Base-by-base conservation (phyloP, 2,888 invertebrate genomes). In the Sesamia inferens region DNA sequence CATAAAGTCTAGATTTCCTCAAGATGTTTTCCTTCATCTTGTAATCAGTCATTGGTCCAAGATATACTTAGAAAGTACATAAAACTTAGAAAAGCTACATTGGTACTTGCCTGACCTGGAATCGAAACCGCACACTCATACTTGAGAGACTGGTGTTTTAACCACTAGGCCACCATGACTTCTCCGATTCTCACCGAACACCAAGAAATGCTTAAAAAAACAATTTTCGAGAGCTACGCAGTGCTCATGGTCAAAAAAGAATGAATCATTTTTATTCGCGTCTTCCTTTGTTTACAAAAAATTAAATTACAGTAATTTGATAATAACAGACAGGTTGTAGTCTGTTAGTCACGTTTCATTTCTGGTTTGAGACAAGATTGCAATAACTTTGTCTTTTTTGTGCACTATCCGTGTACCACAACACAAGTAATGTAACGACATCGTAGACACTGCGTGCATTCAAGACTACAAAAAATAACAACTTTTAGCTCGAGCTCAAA, bases 221-320 rank as follows among this genome's bases (percentile, higher is more conserved):
- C n/a, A 13, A n/a, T 10, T 16, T 47, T 31, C 2, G 13, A 62
- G 44, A 61, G 5, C 16, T 31, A 16, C 22, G 19, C 22, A 57
- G 5, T 13, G 51, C 19, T 72, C 82, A 72, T 2, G 65, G 72
- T 16, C 55, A 63, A 47, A 57, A 71, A 31, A 47, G 0, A 47
- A 31, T 13, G 7, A 66, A 42, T 55, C 14, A 16, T 54, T 73
- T 48, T 65, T 55, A 78, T 58, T 44, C 44, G 11, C 68, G 16
- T 59, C 31, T 64, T 74, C 42, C 54, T 69, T 73, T 82, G 73
- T 82, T 73, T 69, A 61, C 11, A 57, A 68, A 72, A 69, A 78
- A 39, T 69, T 66, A 59, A 67, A 78, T 82, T 59, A 72, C 62
- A 67, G 74, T 82, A 67, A 78, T 78, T 82, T 82, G 51, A 64